Conservation (phyloP, 2,113 vertebrate species). For the Apistogramma diplotaenia region DNA sequence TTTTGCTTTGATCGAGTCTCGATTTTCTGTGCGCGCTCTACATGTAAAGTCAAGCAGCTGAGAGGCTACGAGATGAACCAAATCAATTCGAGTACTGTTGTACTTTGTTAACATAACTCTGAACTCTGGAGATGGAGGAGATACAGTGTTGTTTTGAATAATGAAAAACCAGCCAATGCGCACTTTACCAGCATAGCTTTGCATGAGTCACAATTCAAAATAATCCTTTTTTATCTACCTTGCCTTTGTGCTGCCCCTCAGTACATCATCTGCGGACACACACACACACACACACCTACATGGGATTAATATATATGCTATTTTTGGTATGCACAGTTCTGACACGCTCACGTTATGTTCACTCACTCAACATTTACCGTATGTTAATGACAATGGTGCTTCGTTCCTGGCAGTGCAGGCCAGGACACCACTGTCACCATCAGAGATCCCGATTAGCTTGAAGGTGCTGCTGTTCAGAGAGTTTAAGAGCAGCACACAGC, state of each 20-base stretch:
- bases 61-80: background rate
- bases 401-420: conserved; percentile 50
- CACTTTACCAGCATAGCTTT: too few species aligned
- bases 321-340: background rate
- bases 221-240: too few species aligned
- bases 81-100: background rate
- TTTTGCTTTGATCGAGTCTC: conserved; percentile 4
- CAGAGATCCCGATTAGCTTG: conserved; percentile 39
- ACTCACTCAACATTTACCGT: background rate
- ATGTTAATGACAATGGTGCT: conserved; percentile 30
- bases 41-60: background rate
- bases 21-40: background rate
- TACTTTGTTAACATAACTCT: too few species aligned
- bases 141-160: too few species aligned
- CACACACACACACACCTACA: too few species aligned
- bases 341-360: background rate
- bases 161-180: too few species aligned
- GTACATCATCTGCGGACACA: too few species aligned
- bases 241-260: too few species aligned
- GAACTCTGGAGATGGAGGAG: too few species aligned
- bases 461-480: conserved; percentile 41
- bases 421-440: conserved; percentile 57
- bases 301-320: too few species aligned
- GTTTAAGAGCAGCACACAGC: background rate
- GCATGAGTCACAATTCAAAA: too few species aligned